Conservation (phyloP, 2,888 invertebrate species). For the Tineola bisselliella region DNA sequence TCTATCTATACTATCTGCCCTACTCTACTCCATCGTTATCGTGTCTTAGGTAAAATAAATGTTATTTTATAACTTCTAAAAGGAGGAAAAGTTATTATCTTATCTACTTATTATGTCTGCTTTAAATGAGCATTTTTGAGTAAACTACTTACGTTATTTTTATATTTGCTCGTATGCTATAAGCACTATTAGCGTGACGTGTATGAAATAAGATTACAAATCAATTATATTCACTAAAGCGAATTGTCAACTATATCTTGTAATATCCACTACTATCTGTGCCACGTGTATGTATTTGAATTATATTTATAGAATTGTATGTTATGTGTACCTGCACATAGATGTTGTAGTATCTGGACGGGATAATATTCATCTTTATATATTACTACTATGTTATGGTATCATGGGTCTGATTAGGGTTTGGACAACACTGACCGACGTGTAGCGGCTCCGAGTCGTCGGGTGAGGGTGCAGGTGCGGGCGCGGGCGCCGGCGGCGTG, state of each 20-base stretch:
- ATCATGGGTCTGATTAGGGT: conserved; percentile 29
- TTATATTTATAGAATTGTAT: not conserved
- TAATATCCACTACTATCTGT: not conserved
- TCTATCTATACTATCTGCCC: not conserved
- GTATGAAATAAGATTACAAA: too few relatives aligned
- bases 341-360: conserved; percentile 29
- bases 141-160: too few relatives aligned
- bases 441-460: conserved; percentile 49
- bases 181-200: too few relatives aligned
- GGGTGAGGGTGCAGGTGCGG: conserved; percentile 47
- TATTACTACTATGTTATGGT: not conserved
- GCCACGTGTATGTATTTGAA: not conserved
- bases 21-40: not conserved
- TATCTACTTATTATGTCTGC: too few relatives aligned
- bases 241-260: too few relatives aligned
- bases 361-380: conserved; percentile 17
- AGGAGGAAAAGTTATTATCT: not conserved
- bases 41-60: not conserved
- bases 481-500: conserved; percentile 54
- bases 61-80: not conserved
- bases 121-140: too few relatives aligned
- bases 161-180: too few relatives aligned
- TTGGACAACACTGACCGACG: conserved; percentile 21
- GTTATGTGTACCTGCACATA: not conserved
- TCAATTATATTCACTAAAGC: too few relatives aligned